Evolutionary conservation across 2,888 invertebrate species (phyloP).

Genomic region (Cantharis nigra): DNA sequence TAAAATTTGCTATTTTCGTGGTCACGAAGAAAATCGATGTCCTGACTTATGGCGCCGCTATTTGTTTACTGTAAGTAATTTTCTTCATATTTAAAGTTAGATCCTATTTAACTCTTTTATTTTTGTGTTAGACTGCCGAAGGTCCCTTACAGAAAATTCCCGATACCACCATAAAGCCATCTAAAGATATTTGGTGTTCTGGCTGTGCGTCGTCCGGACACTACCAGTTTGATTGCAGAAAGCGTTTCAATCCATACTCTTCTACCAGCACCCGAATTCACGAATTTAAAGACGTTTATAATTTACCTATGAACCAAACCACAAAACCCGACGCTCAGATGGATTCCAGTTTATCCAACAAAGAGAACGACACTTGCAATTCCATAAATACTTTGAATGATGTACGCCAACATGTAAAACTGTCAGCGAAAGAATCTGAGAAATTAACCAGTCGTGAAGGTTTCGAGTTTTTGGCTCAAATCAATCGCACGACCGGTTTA

Average conservation of each 20-base stretch:
- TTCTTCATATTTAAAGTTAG: not conserved
- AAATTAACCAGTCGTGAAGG: not conserved
- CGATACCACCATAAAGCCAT: constrained; percentile 45
- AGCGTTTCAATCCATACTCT: constrained; percentile 41
- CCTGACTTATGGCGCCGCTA: constrained; percentile 79
- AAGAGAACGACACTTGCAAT: not conserved
- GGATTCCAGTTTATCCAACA: not conserved
- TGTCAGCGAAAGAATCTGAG: not conserved
- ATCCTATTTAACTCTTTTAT: not conserved
- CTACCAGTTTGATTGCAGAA: constrained; percentile 44
- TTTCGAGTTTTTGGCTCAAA: not conserved
- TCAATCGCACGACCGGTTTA: not conserved
- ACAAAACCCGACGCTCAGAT: not conserved
- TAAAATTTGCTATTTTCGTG: constrained; percentile 64
- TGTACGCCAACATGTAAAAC: not conserved
- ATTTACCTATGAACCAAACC: not conserved
- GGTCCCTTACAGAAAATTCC: constrained; percentile 43
- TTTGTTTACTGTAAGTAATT: constrained; percentile 68
- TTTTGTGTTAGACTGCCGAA: constrained; percentile 39
- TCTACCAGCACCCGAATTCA: constrained; percentile 38
- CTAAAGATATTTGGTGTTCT: constrained; percentile 52
- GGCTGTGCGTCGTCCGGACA: constrained; percentile 57
- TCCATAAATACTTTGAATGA: not conserved
- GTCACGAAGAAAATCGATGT: constrained; percentile 66
- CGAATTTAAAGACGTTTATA: constrained; percentile 39